A percentile compares a stretch with the other conserved stretches of the same genome.
Conservation (phyloP, 2,888 invertebrate species). For the Congeria kusceri region DNA sequence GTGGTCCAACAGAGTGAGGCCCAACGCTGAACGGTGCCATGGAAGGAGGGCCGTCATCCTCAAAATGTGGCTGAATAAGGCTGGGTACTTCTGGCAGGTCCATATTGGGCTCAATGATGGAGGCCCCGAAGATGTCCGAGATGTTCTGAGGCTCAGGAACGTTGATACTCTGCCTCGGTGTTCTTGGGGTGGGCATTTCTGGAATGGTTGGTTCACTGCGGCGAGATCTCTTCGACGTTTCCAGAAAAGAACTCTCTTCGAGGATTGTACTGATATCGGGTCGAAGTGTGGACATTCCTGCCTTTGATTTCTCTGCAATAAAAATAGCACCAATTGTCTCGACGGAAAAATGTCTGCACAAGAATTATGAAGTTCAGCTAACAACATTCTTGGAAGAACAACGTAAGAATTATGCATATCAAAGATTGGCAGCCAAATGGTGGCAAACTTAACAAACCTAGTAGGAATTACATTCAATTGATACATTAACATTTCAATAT, state of each 20-base stretch:
- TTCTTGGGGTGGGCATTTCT: slow-evolving; percentile 64
- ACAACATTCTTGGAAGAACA: too few species aligned
- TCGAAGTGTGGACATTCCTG: slow-evolving; percentile 51
- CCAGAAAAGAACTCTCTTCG: slow-evolving; percentile 76
- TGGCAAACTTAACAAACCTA: too few species aligned
- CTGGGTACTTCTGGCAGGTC: slow-evolving; percentile 78
- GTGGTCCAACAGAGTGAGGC: slow-evolving; percentile 76
- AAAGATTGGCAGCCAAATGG: too few species aligned
- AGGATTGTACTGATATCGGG: slow-evolving; percentile 79
- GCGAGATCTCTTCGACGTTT: slow-evolving; percentile 56
- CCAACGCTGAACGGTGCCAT: slow-evolving; percentile 80
- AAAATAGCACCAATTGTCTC: background rate
- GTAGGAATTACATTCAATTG: too few species aligned
- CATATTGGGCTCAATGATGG: slow-evolving; percentile 69
- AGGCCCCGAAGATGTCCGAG: slow-evolving; percentile 74
- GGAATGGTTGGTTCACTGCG: slow-evolving; percentile 74
- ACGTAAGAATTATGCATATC: too few species aligned
- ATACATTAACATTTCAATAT: too few species aligned
- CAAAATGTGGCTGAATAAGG: slow-evolving; percentile 66
- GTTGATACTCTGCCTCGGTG: slow-evolving; percentile 43
- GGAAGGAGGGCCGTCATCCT: slow-evolving; percentile 79
- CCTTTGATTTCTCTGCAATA: slow-evolving; percentile 53
- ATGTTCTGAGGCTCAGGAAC: slow-evolving; percentile 53
- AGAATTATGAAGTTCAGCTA: too few species aligned
- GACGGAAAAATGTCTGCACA: too few species aligned